phyloP scores from a whole-genome alignment of 2,888 invertebrate species.

The Nomada ruficornis region DNA sequence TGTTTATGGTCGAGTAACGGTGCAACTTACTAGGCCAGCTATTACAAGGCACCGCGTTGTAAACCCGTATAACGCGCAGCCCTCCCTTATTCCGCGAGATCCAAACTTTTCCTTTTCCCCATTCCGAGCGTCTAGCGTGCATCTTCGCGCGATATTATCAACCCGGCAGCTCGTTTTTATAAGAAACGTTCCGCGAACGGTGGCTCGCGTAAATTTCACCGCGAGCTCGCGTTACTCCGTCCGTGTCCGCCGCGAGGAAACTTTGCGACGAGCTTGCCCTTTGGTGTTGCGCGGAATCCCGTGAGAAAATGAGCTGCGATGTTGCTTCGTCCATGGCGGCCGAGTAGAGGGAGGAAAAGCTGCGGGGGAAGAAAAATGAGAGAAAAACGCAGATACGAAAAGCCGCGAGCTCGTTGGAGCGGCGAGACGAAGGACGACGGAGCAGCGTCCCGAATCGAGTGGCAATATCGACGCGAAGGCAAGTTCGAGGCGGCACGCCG shows the following conservation, averaged over 20 bases:
- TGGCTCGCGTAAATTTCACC: conserved; percentile 48
- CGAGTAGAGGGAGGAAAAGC: conserved; percentile 23
- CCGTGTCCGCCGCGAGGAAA: conserved; percentile 11
- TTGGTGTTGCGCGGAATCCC: not conserved
- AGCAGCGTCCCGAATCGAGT: conserved; percentile 23
- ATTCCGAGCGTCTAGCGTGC: not conserved
- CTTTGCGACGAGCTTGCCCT: conserved; percentile 42
- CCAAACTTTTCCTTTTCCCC: conserved; percentile 21
- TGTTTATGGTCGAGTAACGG: conserved; percentile 62
- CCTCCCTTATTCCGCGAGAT: not conserved
- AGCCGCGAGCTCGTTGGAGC: not conserved
- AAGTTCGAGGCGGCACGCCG: conserved; percentile 14
- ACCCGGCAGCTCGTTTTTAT: conserved; percentile 26
- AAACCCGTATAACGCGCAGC: conserved; percentile 29
- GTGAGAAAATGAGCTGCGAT: conserved; percentile 33
- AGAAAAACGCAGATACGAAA: not conserved
- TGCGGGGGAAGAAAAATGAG: not conserved
- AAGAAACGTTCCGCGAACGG: conserved; percentile 21
- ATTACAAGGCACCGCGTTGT: conserved; percentile 23
- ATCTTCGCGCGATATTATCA: conserved; percentile 42
- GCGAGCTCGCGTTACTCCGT: conserved; percentile 11
- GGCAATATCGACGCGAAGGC: conserved; percentile 40
- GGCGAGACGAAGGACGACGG: not conserved
- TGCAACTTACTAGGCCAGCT: conserved; percentile 55
- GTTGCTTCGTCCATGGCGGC: conserved; percentile 42